Evolutionary conservation across 2,888 invertebrate species (phyloP), one percentile per base, ranked within the genome.

Genomic region (Thymelicus acteon): DNA sequence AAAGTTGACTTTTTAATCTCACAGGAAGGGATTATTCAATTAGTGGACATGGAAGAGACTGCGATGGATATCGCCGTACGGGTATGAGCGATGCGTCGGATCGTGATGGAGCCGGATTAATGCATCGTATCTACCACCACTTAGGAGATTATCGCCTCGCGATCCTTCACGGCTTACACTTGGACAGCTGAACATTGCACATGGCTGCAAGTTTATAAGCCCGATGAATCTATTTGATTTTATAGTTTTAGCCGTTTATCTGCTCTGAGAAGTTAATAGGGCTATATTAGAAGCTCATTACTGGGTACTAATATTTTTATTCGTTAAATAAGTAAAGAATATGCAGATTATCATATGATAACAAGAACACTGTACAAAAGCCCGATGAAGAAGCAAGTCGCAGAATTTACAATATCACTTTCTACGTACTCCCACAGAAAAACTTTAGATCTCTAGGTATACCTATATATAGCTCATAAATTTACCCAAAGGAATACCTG

Each of bases 11-110:
- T 83, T 83, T 82, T 82, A 82, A 84, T 85, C 77, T 80, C 73
- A 78, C 84, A 83, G 88, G 86, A 89, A 85, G 82, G 80, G 81
- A 86, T 87, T 83, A 86, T 82, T 82, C 83, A 85, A 85, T 85
- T 83, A 79, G 75, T 74, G 72, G 72, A 76, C 70, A 75, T 63
- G 73, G 71, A 68, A 68, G 71, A 71, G 66, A 70, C 67, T 52
- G 70, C 67, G 66, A 72, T 69, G 37, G 7, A 10, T 40, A 72
- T 72, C 31, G 31, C 19, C 24, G 61, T 44, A 49, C 61, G 71
- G 19, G 68, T 63, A 63, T 69, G 68, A 69, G n/a, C 62, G 68
- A 69, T 69, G 68, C 68, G 62, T 69, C 44, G n/a, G 15, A 66
- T 7, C 63, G 57, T 69, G 63, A 69, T 63, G 69, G 57, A 37